Evolutionary conservation across 2,113 vertebrate genomes (phyloP).

Genomic region (Bombycilla garrulus): DNA sequence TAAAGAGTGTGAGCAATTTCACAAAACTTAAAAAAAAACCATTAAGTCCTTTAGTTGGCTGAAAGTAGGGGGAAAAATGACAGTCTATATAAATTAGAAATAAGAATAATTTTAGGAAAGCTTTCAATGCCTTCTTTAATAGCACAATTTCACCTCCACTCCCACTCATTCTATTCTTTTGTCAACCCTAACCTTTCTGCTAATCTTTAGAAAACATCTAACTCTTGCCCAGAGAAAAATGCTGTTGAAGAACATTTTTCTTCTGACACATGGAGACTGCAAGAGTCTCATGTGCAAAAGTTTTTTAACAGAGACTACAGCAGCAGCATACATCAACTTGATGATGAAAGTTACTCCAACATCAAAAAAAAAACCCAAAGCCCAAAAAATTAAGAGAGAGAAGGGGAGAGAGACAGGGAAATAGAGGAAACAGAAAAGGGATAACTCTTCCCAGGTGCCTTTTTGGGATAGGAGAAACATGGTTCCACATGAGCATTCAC

Average conservation of each 20-base stretch:
- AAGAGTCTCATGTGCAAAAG: neutral
- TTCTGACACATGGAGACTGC: neutral
- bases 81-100: neutral
- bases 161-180: neutral
- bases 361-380: neutral
- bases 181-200: neutral
- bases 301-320: neutral
- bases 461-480: neutral
- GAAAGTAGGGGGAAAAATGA: neutral
- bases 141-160: neutral
- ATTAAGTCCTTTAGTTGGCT: neutral
- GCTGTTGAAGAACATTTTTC: neutral
- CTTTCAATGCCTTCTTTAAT: neutral
- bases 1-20: neutral
- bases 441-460: neutral
- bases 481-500: neutral
- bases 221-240: neutral
- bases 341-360: neutral
- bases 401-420: neutral
- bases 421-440: neutral
- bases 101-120: neutral
- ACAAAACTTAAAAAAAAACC: neutral
- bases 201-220: neutral
- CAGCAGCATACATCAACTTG: fast-evolving
- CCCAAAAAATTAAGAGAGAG: neutral